Evolutionary conservation across 2,797 vertebrate species (phyloP), one percentile per base, ranked within the genome.

Genomic region (Myotis findleyi): DNA sequence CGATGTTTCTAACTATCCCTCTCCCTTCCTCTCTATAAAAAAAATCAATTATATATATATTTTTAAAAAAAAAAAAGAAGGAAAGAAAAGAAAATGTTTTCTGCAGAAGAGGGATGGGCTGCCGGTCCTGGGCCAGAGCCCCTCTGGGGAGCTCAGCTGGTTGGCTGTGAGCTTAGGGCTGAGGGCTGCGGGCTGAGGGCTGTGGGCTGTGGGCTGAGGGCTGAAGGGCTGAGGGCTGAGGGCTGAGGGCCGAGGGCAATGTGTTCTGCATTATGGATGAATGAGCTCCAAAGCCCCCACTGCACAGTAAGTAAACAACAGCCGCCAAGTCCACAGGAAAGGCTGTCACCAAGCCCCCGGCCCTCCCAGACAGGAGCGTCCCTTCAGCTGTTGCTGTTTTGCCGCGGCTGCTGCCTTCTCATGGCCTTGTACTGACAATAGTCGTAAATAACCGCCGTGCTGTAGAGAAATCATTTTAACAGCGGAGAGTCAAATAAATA

Each of bases 401-500:
- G 95, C 79, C 72, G 90, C 93, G 38, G 88, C 68, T 41, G 81
- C 86, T 87, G 93, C 95, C 95, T 96, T 96, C 95, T 95, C 97
- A 69, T 68, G 38, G 83, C 95, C 89, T 20, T 94, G 92, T 93
- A 62, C 96, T 97, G 97, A 85, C 94, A 96, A 87, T 4, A 94
- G 96, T 93, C 87, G 17, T 87, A 94, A 97, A 96, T 93, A 91
- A 95, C 21, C 11, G 23, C 20, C 7, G 2, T 53, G 92, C 27
- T 89, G 96, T 89, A 23, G 13, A 90, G 97, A 90, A 96, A 93
- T 96, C 94, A 75, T 94, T 96, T 87, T 49, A 97, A 83, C 92
- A 93, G 96, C 93, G 8, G 81, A 91, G 95, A 96, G 95, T 93
- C 95, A 89, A 96, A 97, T 97, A 97, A 98, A 97, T 96, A 95